Evolutionary conservation across 2,888 invertebrate species (phyloP).

Genomic region (Noctua pronuba): DNA sequence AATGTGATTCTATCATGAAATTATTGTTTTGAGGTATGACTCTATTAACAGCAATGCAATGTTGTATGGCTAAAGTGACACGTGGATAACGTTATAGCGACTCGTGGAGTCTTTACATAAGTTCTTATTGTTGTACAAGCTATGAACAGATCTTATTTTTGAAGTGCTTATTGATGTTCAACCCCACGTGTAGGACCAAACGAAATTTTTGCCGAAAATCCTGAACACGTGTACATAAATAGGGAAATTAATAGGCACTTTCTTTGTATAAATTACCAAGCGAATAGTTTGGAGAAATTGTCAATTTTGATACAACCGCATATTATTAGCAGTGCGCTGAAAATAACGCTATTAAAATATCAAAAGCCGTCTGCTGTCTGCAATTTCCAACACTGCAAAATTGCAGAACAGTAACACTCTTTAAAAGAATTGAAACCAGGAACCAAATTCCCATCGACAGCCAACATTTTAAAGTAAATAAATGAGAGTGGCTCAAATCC

Average conservation of each 20-base stretch:
- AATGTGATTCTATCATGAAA: slow-evolving; percentile 35
- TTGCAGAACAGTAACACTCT: slow-evolving; percentile 1
- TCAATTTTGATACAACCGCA: neutral
- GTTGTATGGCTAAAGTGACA: slow-evolving; percentile 4
- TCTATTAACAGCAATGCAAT: slow-evolving; percentile 22
- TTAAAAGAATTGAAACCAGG: neutral
- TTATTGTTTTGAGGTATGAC: slow-evolving; percentile 38
- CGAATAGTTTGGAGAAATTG: slow-evolving; percentile 1
- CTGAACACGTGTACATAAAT: neutral
- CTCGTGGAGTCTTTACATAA: neutral
- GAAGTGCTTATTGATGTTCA: neutral
- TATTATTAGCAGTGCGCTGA: neutral
- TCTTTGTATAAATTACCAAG: neutral
- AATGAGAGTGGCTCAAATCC: neutral
- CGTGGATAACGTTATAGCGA: neutral
- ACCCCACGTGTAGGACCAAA: neutral
- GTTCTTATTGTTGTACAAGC: neutral
- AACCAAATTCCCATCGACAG: neutral
- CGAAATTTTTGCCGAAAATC: neutral
- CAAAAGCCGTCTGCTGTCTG: neutral
- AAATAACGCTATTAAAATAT: slow-evolving; percentile 8
- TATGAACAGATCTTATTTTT: neutral
- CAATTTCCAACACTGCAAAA: neutral
- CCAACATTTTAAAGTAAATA: neutral
- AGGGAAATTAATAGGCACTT: neutral